Conservation (phyloP, 2,888 invertebrate genomes). For the Lycaena phlaeas region DNA sequence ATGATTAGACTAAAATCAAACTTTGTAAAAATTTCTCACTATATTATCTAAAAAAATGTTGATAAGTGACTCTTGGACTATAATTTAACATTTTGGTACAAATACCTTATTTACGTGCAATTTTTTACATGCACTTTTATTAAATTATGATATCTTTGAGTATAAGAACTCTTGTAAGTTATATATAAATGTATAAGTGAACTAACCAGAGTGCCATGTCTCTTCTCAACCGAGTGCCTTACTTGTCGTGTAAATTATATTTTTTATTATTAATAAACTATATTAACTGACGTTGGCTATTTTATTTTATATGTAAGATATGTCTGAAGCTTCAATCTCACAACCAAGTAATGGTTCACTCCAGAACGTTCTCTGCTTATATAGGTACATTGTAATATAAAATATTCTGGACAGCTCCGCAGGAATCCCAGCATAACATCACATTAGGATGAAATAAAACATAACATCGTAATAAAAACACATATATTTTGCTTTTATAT, state of each 20-base stretch:
- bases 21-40: not conserved
- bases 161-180: conserved; percentile 2
- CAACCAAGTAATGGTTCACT: no score
- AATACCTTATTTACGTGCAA: no score
- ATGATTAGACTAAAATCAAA: no score
- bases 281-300: conserved; percentile 40
- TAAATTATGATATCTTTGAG: not conserved
- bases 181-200: conserved; percentile 3
- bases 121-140: no score
- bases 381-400: no score
- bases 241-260: conserved; percentile 25
- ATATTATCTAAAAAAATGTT: no score
- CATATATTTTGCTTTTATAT: conserved; percentile 68
- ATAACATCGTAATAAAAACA: conserved; percentile 63
- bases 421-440: not conserved
- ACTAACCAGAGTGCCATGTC: conserved; percentile 47
- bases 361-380: no score
- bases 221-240: conserved; percentile 27
- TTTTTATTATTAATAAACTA: conserved; percentile 38
- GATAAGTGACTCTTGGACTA: not conserved
- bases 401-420: not conserved
- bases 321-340: no score
- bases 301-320: no score
- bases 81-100: not conserved
- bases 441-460: conserved; percentile 37